Conservation (phyloP, 2,113 vertebrate species). For the Otocyon megalotis region DNA sequence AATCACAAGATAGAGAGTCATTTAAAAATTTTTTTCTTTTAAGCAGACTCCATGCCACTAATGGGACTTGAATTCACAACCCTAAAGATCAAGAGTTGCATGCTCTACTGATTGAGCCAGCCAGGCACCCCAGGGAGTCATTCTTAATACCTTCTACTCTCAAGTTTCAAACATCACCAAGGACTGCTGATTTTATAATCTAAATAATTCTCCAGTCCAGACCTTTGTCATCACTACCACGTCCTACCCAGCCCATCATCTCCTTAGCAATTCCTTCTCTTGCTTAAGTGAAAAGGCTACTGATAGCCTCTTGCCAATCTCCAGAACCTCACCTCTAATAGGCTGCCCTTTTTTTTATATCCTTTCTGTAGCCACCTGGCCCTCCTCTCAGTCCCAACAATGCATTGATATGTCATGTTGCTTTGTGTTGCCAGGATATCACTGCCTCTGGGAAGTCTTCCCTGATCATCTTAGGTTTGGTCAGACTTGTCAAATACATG, state of each 20-base stretch:
- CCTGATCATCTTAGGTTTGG: not conserved
- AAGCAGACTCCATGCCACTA: not conserved
- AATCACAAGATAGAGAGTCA: not conserved
- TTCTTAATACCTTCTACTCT: not conserved
- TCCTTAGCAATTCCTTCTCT: not conserved
- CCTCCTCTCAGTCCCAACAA: not conserved
- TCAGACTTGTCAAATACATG: not conserved
- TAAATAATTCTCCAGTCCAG: not conserved
- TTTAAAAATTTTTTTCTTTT: not conserved
- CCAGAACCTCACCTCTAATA: not conserved
- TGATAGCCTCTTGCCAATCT: not conserved
- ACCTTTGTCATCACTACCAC: not conserved
- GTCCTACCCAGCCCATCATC: not conserved
- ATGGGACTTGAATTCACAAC: not conserved
- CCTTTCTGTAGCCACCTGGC: not conserved
- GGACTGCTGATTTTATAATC: not conserved
- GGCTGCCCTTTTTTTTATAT: no score
- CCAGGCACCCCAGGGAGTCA: not conserved
- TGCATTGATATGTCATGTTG: rapidly evolving
- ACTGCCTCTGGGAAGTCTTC: not conserved
- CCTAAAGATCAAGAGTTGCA: not conserved
- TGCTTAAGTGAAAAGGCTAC: not conserved
- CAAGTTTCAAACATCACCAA: not conserved
- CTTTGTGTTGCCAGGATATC: not conserved
- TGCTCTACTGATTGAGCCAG: not conserved